Percentiles rank a stretch among this genome's conserved stretches.
Conservation (phyloP, 2,113 vertebrate species). For the Cryptoleucopteryx plumbea region DNA sequence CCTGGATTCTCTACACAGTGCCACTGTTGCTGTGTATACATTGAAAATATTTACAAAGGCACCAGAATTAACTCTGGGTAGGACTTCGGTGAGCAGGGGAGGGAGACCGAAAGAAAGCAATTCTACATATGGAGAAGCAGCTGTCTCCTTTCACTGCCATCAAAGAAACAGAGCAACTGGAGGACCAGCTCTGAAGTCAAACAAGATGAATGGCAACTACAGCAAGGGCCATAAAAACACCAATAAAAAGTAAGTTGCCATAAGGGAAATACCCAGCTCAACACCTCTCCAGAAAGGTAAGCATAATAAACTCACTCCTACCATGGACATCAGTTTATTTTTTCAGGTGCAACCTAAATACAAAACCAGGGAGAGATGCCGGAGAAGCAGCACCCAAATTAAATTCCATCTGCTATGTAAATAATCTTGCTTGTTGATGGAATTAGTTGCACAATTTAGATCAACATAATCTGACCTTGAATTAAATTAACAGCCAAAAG, state of each 20-base stretch:
- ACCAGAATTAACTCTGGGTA: background rate
- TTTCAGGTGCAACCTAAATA: slow-evolving; percentile 32
- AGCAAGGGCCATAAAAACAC: slow-evolving; percentile 17
- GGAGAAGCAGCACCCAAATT: background rate
- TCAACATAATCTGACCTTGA: slow-evolving; percentile 35
- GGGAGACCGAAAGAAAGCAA: background rate
- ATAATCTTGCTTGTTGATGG: slow-evolving; percentile 8
- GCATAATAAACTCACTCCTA: slow-evolving; percentile 19
- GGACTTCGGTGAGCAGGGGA: background rate
- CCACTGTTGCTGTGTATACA: background rate
- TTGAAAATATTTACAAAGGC: background rate
- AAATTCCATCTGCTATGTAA: slow-evolving; percentile 4
- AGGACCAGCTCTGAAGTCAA: background rate
- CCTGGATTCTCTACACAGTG: background rate
- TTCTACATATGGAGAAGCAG: background rate
- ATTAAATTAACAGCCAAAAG: slow-evolving; percentile 10
- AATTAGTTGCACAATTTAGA: background rate
- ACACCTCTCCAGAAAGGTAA: slow-evolving; percentile 1
- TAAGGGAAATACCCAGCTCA: slow-evolving; percentile 13
- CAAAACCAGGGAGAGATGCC: background rate
- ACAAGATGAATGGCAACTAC: slow-evolving; percentile 2
- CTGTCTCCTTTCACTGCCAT: background rate
- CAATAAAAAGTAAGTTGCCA: slow-evolving; percentile 21
- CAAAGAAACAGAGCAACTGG: background rate
- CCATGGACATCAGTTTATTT: background rate